Percentiles rank a stretch among this genome's conserved stretches.
phyloP scores from a whole-genome alignment of 1,140 invertebrate genomes.

The Musca vetustissima region DNA sequence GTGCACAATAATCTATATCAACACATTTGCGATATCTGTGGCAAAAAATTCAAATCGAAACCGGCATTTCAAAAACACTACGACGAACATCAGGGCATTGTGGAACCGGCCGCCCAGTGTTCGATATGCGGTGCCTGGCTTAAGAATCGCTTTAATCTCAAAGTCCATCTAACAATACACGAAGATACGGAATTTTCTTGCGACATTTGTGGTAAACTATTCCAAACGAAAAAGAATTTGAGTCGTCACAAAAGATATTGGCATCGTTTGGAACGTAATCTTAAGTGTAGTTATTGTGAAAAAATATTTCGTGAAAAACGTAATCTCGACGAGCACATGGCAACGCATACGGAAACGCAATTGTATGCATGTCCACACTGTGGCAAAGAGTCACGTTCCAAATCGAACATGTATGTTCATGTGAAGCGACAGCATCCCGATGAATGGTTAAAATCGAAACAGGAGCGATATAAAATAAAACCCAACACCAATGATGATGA shows the following conservation, averaged over 20 bases:
- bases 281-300: conserved; percentile 50
- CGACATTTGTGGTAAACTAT: conserved; percentile 44
- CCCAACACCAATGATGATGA: neutral
- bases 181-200: conserved; percentile 40
- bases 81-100: conserved; percentile 46
- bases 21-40: conserved; percentile 48
- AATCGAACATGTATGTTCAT: conserved; percentile 54
- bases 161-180: conserved; percentile 41
- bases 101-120: conserved; percentile 42
- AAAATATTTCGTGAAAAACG: conserved; percentile 49
- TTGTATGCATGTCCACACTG: conserved; percentile 54
- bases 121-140: conserved; percentile 44
- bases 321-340: conserved; percentile 46
- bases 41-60: conserved; percentile 51
- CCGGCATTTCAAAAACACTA: conserved; percentile 45
- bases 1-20: conserved; percentile 49
- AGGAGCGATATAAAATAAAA: conserved; percentile 37
- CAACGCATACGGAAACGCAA: conserved; percentile 52
- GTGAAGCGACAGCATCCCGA: conserved; percentile 49
- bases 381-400: conserved; percentile 48
- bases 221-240: conserved; percentile 47
- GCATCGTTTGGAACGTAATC: conserved; percentile 42
- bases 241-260: conserved; percentile 46
- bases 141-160: conserved; percentile 45
- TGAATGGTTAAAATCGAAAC: conserved; percentile 47